These are phyloP conservation scores for Cottoperca gobio DNA, from an alignment of 2,797 vertebrate genomes.

Conservation along the genomic window DNA sequence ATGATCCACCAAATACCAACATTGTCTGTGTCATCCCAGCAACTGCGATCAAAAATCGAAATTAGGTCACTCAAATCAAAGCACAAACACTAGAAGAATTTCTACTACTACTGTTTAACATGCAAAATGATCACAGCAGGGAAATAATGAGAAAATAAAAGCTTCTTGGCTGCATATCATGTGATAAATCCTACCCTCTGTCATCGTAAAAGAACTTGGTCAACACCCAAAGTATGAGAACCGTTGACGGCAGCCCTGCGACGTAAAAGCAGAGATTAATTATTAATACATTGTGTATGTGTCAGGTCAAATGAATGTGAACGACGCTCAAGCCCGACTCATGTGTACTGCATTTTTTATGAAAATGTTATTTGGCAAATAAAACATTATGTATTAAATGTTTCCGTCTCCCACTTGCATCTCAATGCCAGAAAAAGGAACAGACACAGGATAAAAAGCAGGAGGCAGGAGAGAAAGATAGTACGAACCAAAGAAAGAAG, in stretches of 20 bases:
- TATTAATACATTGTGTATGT: constrained; percentile 16
- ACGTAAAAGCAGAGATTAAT: constrained; percentile 45
- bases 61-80: not conserved
- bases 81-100: not conserved
- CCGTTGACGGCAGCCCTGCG: constrained; percentile 86
- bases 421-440: constrained; percentile 13
- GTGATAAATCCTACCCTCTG: constrained; percentile 79
- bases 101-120: not conserved
- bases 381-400: constrained; percentile 15
- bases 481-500: constrained; percentile 12
- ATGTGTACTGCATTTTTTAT: constrained; percentile 16
- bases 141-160: not conserved
- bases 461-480: constrained; percentile 20
- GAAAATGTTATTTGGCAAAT: not conserved
- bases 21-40: constrained; percentile 91
- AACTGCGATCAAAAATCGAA: constrained; percentile 76
- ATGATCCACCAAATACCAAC: constrained; percentile 90
- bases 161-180: not conserved
- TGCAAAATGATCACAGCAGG: not conserved
- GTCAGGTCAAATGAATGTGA: constrained; percentile 28
- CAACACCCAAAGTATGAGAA: constrained; percentile 87
- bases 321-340: not conserved
- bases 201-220: constrained; percentile 87
- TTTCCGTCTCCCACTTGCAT: constrained; percentile 20
- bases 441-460: constrained; percentile 28